Base-by-base conservation (phyloP, 1,140 invertebrate genomes). In the Monomorium pharaonis region DNA sequence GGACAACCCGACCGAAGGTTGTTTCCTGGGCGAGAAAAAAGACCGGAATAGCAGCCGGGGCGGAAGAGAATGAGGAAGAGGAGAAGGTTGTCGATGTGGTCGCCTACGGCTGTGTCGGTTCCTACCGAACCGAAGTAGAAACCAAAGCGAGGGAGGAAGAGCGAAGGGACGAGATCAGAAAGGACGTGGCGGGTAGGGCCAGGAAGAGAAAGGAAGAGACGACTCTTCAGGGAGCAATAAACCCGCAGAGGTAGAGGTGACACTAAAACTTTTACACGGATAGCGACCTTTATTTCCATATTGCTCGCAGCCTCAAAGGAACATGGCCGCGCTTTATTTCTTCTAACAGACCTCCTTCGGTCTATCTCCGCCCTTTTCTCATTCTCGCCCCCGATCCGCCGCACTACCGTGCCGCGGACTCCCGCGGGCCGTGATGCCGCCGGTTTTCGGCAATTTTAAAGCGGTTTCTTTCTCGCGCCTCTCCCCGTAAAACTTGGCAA, bases 271-370 rank as follows among this genome's bases (percentile, higher is more conserved):
- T 93, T 93, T 92, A 92, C 92, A 91, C 86, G 90, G 86, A 92
- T 92, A 90, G 87, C 92, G 86, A 91, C 92, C 92, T 92, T 92
- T 93, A 93, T 93, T 93, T 92, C 91, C 92, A 93, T 93, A 92
- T 90, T 93, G 90, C 87, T 92, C 87, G 85, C 72, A 88, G 86
- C 89, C 88, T 89, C 87, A 89, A 92, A 93, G 87, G 88, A 86
- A 90, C 89, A 90, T 91, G 72, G 63, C 88, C 77, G 84, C 84
- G 84, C 85, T 89, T 89, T 90, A 90, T 90, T 90, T 90, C 88
- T 84, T 84, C 74, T 75, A 58, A 54, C 58, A 72, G 62, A 67
- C 78, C 47, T 54, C 65, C 72, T 75, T 62, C 78, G 78, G 51
- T 24, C n/a, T n/a, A 30, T 56, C 51, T 58, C 78, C 78, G 51